Base-by-base conservation (phyloP, 2,797 vertebrate genomes). In the Linurgus olivaceus region DNA sequence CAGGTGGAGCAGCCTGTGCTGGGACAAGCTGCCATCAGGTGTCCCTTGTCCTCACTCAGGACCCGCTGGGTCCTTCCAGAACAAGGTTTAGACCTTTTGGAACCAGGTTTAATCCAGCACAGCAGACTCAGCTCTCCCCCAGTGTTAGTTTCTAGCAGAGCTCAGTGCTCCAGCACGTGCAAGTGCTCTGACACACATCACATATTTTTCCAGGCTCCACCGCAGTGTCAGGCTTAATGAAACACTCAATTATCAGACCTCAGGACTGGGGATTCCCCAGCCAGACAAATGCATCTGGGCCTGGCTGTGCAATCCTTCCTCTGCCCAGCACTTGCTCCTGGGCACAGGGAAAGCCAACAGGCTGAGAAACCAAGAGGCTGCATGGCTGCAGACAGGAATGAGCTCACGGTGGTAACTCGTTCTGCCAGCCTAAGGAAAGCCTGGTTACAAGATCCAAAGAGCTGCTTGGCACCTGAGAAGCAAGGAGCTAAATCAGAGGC, bases 161-260 rank as follows among this genome's bases (percentile, higher is more conserved):
- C 38, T 44, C 42, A 19, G 24, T 3, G 3, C 21, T 90, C 33
- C 38, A 1, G 88, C 85, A 81, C 2, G 17, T 65, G 73, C 65
- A 75, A 91, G 15, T n/a, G 79, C 78, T 93, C 61, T 48, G 61
- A 85, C 33, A 57, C 42, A 52, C 17, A 54, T 63, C 75, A 72
- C 84, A 48, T 44, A 48, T 44, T 87, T 94, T 89, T 93, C 67
- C 86, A 93, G 94, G 57, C 71, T 93, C 65, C 93, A 91, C 65
- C 2, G 0, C 78, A 83, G 76, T 11, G 2, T 90, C 88, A 50
- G 48, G 48, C 70, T 89, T 92, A 94, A 96, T 94, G 94, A 96
- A 97, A 95, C 94, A 95, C 95, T 90, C 90, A 92, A 92, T 95
- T 94, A 90, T 50, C 66, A 91, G 54, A 88, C 79, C 58, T 81